A percentile compares a stretch with the other conserved stretches of the same genome.
These are phyloP conservation scores for Tyrophagus putrescentiae DNA, from an alignment of 1,140 invertebrate genomes.

Conservation along the genomic window DNA sequence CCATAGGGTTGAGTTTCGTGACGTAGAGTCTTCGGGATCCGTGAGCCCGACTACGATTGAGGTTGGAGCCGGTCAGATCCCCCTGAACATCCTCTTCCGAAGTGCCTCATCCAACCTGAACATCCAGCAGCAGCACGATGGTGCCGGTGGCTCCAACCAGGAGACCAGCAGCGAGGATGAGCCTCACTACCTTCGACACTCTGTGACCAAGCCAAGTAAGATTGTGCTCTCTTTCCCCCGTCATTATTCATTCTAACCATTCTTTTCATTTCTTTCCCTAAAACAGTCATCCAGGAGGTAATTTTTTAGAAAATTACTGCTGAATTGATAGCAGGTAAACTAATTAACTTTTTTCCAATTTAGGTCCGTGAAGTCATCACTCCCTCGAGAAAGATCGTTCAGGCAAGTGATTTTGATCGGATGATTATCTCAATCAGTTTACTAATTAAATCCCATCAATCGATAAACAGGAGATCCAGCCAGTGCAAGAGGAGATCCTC, in stretches of 20 bases:
- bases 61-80: neutral
- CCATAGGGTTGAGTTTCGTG: constrained; percentile 18
- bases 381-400: too few species aligned
- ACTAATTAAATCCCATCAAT: too few species aligned
- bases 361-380: too few species aligned
- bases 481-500: constrained; percentile 18
- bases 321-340: too few species aligned
- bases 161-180: constrained; percentile 13
- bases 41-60: neutral
- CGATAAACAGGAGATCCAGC: constrained; percentile 14
- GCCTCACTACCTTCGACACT: constrained; percentile 5
- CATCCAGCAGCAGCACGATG: constrained; percentile 18
- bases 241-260: too few species aligned
- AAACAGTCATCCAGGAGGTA: too few species aligned
- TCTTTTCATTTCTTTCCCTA: too few species aligned
- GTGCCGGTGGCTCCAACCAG: constrained; percentile 7
- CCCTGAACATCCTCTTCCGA: constrained; percentile 19
- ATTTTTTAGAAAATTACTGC: too few species aligned
- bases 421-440: too few species aligned
- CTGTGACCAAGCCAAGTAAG: neutral
- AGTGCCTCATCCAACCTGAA: constrained; percentile 12
- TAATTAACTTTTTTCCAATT: too few species aligned
- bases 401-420: too few species aligned
- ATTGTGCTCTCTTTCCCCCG: too few species aligned
- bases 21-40: constrained; percentile 14